These are phyloP conservation scores for Athripsodes cinereus DNA, from an alignment of 2,888 invertebrate genomes.

Conservation along the genomic window DNA sequence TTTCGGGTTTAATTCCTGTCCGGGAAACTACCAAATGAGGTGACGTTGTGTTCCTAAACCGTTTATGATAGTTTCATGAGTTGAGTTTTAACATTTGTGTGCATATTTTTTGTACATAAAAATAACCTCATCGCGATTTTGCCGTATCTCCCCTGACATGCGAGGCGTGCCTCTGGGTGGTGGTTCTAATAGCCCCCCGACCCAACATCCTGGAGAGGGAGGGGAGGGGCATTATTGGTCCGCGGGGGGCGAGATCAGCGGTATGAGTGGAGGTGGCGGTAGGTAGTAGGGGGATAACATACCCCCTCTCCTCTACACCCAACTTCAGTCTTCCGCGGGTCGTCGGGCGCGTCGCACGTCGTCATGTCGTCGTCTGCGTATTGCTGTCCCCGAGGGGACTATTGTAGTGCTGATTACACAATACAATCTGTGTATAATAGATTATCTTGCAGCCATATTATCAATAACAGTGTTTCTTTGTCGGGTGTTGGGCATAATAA, in stretches of 20 bases:
- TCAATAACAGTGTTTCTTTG: slow-evolving; percentile 34
- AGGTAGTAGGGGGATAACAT: slow-evolving; percentile 26
- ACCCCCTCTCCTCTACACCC: slow-evolving; percentile 31
- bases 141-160: slow-evolving; percentile 39
- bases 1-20: too few relatives aligned
- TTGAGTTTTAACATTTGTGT: too few relatives aligned
- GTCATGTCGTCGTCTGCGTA: slow-evolving; percentile 15
- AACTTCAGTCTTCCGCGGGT: slow-evolving; percentile 29
- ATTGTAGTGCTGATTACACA: slow-evolving; percentile 18
- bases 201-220: not conserved
- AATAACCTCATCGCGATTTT: too few relatives aligned
- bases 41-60: too few relatives aligned
- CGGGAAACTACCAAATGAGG: too few relatives aligned
- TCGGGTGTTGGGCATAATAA: slow-evolving; percentile 35
- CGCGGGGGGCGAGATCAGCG: slow-evolving; percentile 2
- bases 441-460: slow-evolving; percentile 45
- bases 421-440: slow-evolving; percentile 27
- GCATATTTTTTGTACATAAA: too few relatives aligned
- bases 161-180: slow-evolving; percentile 31
- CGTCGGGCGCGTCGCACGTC: slow-evolving; percentile 23
- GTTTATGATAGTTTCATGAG: too few relatives aligned
- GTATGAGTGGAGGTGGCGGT: slow-evolving; percentile 25
- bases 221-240: not conserved
- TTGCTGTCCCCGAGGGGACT: slow-evolving; percentile 22
- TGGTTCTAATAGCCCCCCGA: slow-evolving; percentile 19